phyloP scores from a whole-genome alignment of 2,888 invertebrate species.

The Tetropium fuscum region DNA sequence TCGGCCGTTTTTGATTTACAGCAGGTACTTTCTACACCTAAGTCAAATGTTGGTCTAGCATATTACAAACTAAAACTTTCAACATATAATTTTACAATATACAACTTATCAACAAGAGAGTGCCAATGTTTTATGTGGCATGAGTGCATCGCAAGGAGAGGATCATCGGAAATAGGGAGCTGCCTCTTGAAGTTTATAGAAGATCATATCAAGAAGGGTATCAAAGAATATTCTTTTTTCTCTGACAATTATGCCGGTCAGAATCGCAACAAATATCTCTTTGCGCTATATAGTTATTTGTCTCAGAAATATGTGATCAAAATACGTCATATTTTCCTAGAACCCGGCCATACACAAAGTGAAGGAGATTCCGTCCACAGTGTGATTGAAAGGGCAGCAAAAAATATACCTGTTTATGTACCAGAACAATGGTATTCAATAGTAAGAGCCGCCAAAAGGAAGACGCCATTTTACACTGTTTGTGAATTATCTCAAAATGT shows the following conservation, averaged over 20 bases:
- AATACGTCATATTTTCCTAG: not conserved
- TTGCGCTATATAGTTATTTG: not conserved
- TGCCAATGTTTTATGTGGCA: too few species aligned
- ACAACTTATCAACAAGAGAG: not conserved
- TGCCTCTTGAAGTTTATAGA: not conserved
- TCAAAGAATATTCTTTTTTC: not conserved
- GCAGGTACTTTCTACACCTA: not conserved
- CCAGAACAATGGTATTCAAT: conserved; percentile 29
- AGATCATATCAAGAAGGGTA: not conserved
- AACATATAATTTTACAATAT: not conserved
- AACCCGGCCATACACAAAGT: not conserved
- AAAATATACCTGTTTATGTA: not conserved
- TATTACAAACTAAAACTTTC: not conserved
- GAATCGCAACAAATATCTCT: not conserved
- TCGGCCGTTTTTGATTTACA: not conserved
- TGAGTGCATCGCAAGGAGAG: not conserved
- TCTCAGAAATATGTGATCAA: not conserved
- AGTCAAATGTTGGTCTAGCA: not conserved
- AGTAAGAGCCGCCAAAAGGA: conserved; percentile 19
- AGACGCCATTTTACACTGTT: conserved; percentile 11
- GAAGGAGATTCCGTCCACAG: not conserved
- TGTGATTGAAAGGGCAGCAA: not conserved
- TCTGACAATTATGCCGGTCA: not conserved
- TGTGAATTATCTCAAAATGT: conserved; percentile 19
- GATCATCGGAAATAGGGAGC: not conserved